Evolutionary conservation across 35 echinoderm and acorn worm genomes (phyloP), one percentile per base, ranked within the genome.

Genomic region (Ophiothrix spiculata): DNA sequence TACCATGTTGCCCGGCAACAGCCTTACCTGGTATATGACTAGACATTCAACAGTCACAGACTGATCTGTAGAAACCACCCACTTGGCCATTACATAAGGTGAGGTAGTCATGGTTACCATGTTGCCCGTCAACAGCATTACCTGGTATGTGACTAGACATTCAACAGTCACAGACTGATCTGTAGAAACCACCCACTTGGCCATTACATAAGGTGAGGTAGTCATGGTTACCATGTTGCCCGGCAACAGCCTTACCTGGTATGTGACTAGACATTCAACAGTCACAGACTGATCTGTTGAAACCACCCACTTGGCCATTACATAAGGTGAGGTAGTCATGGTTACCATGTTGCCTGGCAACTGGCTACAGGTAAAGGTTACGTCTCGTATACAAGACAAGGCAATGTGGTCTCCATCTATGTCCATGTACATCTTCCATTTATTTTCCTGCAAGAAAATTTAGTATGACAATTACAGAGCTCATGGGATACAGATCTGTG

Each of bases 381-480:
- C 79, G 3, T 83, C 80, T 34, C 73, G 56, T 35, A 89, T 83
- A 36, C 87, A 89, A 25, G 54, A 32, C 32, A 75, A 40, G 4
- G 87, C 79, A 36, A 42, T 32, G 38, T 80, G 35, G 21, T 89
- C 87, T 32, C 87, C 79, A 81, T 89, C 87, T 33, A 81, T 83
- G 32, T 89, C 87, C 13, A 89, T 31, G 25, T 82, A 89, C 87
- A 89, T 75, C 80, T 89, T 89, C 87, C 87, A 89, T 81, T 89
- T 89, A 15, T 37, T 64, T 46, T 81, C 80, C 79, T 89, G 19
- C 35, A 14, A 81, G 63, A 1, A 88, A 80, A n/a, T 56, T 60
- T 36, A 40, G 1, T 6, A 46, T 6, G 36, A 11, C 36, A 75
- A 1, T 2, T 35, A 37, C 3, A 37, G 13, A 85, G 39, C 1